A percentile compares a stretch with the other conserved stretches of the same genome.
Conservation (phyloP, 2,113 vertebrate species). For the Puntigrus tetrazona region DNA sequence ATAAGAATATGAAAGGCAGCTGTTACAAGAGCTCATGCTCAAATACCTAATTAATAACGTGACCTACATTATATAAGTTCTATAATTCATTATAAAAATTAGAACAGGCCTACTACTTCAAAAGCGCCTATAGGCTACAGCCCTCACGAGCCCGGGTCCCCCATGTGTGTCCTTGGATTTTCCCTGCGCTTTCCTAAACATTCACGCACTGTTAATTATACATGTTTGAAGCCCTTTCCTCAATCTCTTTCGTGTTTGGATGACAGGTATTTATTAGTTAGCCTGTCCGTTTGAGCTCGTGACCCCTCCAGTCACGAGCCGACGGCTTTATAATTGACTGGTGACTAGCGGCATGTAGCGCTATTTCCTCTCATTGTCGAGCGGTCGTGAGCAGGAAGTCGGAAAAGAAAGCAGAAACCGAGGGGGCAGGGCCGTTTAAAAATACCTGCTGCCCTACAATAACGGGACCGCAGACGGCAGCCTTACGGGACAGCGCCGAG, state of each 20-base stretch:
- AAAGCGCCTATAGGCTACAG: too few species aligned
- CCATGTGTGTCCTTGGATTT: neutral
- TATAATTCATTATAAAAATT: too few species aligned
- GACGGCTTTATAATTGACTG: conserved; percentile 20
- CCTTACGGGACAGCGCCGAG: neutral
- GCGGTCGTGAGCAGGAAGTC: conserved; percentile 98
- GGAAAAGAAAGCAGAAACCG: conserved; percentile 89
- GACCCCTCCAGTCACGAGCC: conserved; percentile 68
- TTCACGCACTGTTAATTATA: neutral
- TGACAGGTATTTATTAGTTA: neutral
- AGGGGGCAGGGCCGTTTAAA: conserved; percentile 79
- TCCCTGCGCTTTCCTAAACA: neutral
- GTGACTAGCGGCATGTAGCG: conserved; percentile 84
- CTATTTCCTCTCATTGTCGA: conserved; percentile 98
- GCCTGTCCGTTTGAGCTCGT: conserved; percentile 50
- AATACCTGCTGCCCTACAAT: conserved; percentile 66
- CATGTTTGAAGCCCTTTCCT: neutral
- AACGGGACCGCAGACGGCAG: conserved; percentile 33
- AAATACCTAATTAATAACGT: too few species aligned
- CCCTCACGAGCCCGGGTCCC: neutral
- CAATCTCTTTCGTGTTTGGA: neutral
- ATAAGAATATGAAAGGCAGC: too few species aligned
- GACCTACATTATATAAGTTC: too few species aligned
- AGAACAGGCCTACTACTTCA: too few species aligned
- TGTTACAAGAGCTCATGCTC: too few species aligned